Evolutionary conservation across 2,888 invertebrate genomes (phyloP).

Genomic region (Erannis defoliaria): DNA sequence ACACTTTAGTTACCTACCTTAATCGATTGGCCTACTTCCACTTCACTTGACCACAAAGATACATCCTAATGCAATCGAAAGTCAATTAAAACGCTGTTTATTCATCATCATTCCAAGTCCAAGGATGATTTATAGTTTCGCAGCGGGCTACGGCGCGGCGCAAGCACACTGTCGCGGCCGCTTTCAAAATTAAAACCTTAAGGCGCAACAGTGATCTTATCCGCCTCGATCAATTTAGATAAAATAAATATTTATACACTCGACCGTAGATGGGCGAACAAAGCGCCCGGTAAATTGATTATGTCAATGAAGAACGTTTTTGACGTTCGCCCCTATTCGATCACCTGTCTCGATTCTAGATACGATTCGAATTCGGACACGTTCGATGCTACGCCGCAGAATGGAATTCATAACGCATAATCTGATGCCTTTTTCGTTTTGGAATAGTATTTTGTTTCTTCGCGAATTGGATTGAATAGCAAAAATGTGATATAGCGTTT

Average conservation of each 20-base stretch:
- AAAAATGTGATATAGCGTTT: background rate
- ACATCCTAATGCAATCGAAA: slow-evolving; percentile 75
- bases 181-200: slow-evolving; percentile 84
- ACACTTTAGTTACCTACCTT: slow-evolving; percentile 29
- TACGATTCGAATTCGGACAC: slow-evolving; percentile 50
- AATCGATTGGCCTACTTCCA: slow-evolving; percentile 66
- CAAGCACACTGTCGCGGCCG: slow-evolving; percentile 77
- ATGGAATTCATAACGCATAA: slow-evolving; percentile 41
- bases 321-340: slow-evolving; percentile 71
- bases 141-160: slow-evolving; percentile 73
- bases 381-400: slow-evolving; percentile 36
- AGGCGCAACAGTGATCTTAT: slow-evolving; percentile 82
- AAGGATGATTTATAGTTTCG: slow-evolving; percentile 85
- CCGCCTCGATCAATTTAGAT: slow-evolving; percentile 85
- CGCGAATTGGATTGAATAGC: slow-evolving; percentile 18
- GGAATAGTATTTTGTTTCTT: slow-evolving; percentile 28
- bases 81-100: slow-evolving; percentile 84
- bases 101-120: slow-evolving; percentile 68
- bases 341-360: slow-evolving; percentile 71
- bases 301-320: slow-evolving; percentile 74
- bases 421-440: slow-evolving; percentile 32
- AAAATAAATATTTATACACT: slow-evolving; percentile 87
- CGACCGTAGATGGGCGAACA: slow-evolving; percentile 81
- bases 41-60: slow-evolving; percentile 72
- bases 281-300: slow-evolving; percentile 84